A percentile compares a stretch with the other conserved stretches of the same genome.
Conservation (phyloP, 2,797 vertebrate species). For the Gymnoscopelus microlampas region DNA sequence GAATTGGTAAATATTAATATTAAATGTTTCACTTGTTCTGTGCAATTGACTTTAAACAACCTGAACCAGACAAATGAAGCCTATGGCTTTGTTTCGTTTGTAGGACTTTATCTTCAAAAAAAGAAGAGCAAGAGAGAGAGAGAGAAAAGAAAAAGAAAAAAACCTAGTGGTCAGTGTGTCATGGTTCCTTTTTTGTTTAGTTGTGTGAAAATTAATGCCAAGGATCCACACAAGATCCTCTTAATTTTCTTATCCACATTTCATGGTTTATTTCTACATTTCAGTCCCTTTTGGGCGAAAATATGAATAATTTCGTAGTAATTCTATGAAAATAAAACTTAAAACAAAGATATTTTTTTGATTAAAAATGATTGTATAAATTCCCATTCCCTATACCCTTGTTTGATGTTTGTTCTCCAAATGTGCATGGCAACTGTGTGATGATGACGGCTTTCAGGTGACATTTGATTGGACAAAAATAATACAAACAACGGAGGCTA, state of each 20-base stretch:
- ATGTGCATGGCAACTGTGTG: background rate
- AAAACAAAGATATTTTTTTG: conserved; percentile 8
- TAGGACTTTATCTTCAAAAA: conserved; percentile 35
- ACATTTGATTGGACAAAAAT: no score
- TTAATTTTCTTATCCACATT: conserved; percentile 41
- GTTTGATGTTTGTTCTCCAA: background rate
- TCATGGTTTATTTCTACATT: conserved; percentile 28
- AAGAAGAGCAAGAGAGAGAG: background rate
- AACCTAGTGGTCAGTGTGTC: conserved; percentile 2
- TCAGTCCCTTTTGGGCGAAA: conserved; percentile 41
- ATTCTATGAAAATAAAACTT: conserved; percentile 65
- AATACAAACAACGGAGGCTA: no score
- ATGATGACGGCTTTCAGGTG: background rate
- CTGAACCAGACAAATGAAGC: conserved; percentile 34
- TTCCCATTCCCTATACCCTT: background rate
- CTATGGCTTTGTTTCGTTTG: conserved; percentile 38
- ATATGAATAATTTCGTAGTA: conserved; percentile 42
- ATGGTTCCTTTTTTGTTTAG: conserved; percentile 6
- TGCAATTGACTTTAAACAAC: conserved; percentile 51
- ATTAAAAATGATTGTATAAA: background rate
- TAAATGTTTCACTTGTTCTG: conserved; percentile 35
- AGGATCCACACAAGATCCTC: background rate
- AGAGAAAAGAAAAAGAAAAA: background rate
- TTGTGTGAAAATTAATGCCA: conserved; percentile 6
- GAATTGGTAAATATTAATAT: conserved; percentile 34